These are phyloP conservation scores for Drosophila cognata DNA, from an alignment of 2,888 invertebrate species.

Conservation along the genomic window DNA sequence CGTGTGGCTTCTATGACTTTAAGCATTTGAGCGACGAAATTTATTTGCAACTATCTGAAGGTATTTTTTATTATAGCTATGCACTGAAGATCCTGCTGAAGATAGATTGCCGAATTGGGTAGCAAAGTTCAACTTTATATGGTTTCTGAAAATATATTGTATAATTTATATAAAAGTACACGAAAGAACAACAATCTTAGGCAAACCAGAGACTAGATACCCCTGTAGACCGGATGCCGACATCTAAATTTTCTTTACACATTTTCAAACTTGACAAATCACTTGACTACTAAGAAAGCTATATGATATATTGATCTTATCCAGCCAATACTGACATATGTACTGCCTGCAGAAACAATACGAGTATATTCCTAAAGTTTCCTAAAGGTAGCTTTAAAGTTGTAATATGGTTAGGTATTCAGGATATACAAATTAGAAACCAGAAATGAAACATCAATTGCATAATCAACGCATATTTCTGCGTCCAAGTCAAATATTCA, in stretches of 20 bases:
- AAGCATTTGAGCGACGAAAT: background rate
- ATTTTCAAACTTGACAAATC: background rate
- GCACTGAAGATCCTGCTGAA: background rate
- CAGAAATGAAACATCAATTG: background rate
- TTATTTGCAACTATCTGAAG: slow-evolving; percentile 11
- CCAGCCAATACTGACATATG: background rate
- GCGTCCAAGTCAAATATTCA: slow-evolving; percentile 46
- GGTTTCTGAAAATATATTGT: background rate
- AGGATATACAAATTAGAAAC: background rate
- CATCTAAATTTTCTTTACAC: background rate
- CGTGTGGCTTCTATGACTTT: background rate
- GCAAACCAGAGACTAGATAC: background rate
- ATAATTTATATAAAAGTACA: background rate
- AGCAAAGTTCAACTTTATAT: background rate
- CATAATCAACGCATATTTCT: slow-evolving; percentile 33
- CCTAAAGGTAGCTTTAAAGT: background rate
- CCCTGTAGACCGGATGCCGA: background rate
- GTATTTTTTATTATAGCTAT: background rate
- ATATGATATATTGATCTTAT: background rate
- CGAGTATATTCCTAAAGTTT: background rate
- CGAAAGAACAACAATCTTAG: background rate
- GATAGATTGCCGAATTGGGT: background rate
- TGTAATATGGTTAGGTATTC: background rate
- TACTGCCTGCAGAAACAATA: background rate
- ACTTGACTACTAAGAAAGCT: background rate